Evolutionary conservation across 2,113 vertebrate genomes (phyloP), one percentile per base, ranked within the genome.

Genomic region (Enhydra lutris): DNA sequence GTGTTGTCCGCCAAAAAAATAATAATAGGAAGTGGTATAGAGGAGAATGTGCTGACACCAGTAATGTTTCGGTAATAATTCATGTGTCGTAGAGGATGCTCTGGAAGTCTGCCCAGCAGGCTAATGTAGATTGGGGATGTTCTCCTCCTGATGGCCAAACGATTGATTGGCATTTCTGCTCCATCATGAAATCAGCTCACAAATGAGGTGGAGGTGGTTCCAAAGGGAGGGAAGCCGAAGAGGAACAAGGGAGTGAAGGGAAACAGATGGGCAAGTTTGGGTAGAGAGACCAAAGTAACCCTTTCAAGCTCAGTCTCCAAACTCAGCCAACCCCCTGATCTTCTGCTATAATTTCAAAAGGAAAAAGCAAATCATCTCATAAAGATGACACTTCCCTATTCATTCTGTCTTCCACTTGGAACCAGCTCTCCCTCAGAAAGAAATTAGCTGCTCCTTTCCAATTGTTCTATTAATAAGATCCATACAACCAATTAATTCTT

Each of bases 1-100:
- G 92, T 92, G 98, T 98, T 98, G 97, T 98, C 98, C 39, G 50
- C 98, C 98, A 98, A 97, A 98, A 98, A 97, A 98, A 98, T 97
- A 98, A 98, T 97, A 98, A 97, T 97, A 98, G 97, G 97, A 98
- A 98, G 98, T 98, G 98, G 98, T 98, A 76, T 89, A 24, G 97
- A 97, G 96, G 95, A 88, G 98, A 98, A 98, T 98, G 97, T 98
- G 98, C 99, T 98, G 98, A 98, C 98, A 98, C 98, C 97, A 97
- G 98, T 96, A 92, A 94, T 98, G 97, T 96, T 97, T 98, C 92
- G 55, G 97, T 91, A 98, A 98, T 98, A 98, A 99, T 97, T 99
- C 98, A 98, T 91, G 97, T 93, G 89, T 31, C 94, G 97, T 88
- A 94, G 98, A 97, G 50, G 97, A 92, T 92, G 96, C 97, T 96